A percentile compares a stretch with the other conserved stretches of the same genome.
phyloP scores from a whole-genome alignment of 1,140 invertebrate genomes.

The Drosophila yakuba region DNA sequence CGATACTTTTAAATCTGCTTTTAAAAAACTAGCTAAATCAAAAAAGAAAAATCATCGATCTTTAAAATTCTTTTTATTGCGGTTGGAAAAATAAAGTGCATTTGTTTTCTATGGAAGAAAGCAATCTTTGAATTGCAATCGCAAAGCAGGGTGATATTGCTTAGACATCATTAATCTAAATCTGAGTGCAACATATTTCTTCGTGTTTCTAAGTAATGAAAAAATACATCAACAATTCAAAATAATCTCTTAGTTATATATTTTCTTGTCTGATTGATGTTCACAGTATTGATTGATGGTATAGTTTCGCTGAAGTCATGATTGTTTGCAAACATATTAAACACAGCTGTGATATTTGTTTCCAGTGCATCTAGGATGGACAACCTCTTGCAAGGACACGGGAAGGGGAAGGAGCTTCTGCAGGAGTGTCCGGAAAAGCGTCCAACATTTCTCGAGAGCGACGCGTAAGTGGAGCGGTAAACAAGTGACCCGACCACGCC shows the following conservation, averaged over 20 bases:
- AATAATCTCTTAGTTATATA: neutral
- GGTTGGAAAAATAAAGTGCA: no score
- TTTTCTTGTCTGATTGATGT: neutral
- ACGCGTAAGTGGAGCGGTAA: slow-evolving; percentile 76
- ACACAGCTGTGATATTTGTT: neutral
- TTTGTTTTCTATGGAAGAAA: no score
- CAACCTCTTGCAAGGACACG: neutral
- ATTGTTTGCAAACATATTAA: neutral
- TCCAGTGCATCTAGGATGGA: neutral
- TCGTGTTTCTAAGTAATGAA: no score
- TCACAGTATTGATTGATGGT: neutral
- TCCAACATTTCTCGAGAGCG: slow-evolving; percentile 56
- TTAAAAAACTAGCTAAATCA: no score
- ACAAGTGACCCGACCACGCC: slow-evolving; percentile 64
- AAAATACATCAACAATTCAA: no score
- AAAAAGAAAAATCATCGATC: no score
- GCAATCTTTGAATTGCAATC: no score
- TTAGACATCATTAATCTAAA: no score
- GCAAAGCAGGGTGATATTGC: no score
- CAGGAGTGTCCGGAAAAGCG: slow-evolving; percentile 47
- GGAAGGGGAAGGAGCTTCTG: slow-evolving; percentile 5
- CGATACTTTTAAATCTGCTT: no score
- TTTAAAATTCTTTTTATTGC: no score
- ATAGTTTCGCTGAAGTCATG: neutral
- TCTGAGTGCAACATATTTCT: no score